Percentiles rank a stretch among this genome's conserved stretches.
These are phyloP conservation scores for Hecatera dysodea DNA, from an alignment of 2,888 invertebrate species.

Conservation along the genomic window DNA sequence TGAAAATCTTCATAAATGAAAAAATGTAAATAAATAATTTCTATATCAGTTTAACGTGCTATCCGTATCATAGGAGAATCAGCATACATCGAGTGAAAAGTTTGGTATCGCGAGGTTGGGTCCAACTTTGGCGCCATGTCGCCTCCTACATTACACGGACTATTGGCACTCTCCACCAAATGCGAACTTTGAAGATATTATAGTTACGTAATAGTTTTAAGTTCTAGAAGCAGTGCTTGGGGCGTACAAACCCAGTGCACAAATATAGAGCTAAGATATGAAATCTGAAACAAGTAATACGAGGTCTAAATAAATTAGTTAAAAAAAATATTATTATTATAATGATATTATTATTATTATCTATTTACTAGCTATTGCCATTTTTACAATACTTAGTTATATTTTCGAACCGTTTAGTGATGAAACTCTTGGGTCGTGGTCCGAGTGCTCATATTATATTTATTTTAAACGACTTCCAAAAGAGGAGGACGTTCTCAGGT, in stretches of 20 bases:
- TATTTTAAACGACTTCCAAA: no score
- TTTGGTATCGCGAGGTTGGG: slow-evolving; percentile 65
- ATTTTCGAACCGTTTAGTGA: no score
- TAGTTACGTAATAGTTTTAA: slow-evolving; percentile 39
- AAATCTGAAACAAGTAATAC: background rate
- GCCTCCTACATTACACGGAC: slow-evolving; percentile 72
- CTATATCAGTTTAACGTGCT: slow-evolving; percentile 26
- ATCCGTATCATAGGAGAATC: slow-evolving; percentile 56
- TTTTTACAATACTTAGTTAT: no score
- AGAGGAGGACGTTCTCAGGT: no score
- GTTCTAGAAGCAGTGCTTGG: slow-evolving; percentile 12
- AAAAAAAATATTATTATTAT: no score
- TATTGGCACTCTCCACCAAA: slow-evolving; percentile 65
- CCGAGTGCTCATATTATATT: no score
- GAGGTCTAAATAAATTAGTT: background rate
- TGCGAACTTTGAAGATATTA: slow-evolving; percentile 42
- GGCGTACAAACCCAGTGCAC: background rate
- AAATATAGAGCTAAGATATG: background rate
- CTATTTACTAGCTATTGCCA: no score
- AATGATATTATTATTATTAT: no score
- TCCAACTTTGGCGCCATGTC: slow-evolving; percentile 74
- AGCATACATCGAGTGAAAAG: slow-evolving; percentile 73
- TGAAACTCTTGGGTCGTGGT: no score
- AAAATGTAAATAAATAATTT: no score
- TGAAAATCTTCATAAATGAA: no score